A percentile compares a stretch with the other conserved stretches of the same genome.
Evolutionary conservation across 2,888 invertebrate species (phyloP).

Genomic region (Polymixis flavicincta): DNA sequence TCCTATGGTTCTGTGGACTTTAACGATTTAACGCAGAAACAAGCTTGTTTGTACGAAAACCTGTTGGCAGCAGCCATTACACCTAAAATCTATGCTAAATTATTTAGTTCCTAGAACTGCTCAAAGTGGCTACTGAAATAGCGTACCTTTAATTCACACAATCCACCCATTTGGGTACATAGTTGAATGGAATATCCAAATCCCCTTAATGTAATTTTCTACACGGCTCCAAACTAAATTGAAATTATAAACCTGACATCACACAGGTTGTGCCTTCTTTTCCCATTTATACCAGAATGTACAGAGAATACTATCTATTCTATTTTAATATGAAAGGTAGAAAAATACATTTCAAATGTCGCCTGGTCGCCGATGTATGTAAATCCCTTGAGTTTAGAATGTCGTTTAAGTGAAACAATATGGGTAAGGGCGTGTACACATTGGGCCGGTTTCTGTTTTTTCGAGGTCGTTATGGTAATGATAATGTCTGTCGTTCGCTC

Average conservation of each 20-base stretch:
- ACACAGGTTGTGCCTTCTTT: conserved; percentile 24
- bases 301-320: conserved; percentile 28
- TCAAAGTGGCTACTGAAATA: background rate
- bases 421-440: conserved; percentile 36
- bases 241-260: conserved; percentile 39
- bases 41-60: background rate
- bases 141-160: background rate
- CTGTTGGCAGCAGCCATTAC: background rate
- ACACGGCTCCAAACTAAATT: conserved; percentile 34
- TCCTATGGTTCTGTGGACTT: background rate
- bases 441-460: conserved; percentile 35
- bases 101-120: background rate
- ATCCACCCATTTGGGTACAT: background rate
- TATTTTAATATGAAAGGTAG: conserved; percentile 32
- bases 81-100: background rate
- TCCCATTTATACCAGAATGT: conserved; percentile 20
- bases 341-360: conserved; percentile 48
- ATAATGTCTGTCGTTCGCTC: conserved; percentile 47
- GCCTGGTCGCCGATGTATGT: conserved; percentile 38
- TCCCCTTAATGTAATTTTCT: conserved; percentile 24
- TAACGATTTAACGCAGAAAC: background rate
- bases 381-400: conserved; percentile 60
- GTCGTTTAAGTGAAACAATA: conserved; percentile 66
- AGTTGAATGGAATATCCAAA: conserved; percentile 14
- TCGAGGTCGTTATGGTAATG: conserved; percentile 53